Conservation (phyloP, 2,797 vertebrate species). For the Hippopotamyrus pictus region DNA sequence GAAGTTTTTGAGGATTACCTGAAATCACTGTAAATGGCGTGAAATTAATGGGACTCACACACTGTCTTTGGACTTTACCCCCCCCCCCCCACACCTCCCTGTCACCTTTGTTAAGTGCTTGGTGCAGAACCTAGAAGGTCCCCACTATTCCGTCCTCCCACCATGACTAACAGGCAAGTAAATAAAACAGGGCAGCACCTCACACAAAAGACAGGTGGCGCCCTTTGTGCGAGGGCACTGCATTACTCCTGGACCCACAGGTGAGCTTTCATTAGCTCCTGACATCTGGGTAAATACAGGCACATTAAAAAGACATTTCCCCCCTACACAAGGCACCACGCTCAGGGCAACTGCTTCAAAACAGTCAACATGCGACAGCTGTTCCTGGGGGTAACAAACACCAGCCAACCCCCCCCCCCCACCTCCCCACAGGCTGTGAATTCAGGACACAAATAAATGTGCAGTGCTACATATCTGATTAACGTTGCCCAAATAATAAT, state of each 20-base stretch:
- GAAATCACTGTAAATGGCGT: background rate
- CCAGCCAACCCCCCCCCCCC: conserved; percentile 13
- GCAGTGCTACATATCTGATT: background rate
- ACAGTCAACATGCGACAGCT: conserved; percentile 46
- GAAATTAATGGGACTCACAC: background rate
- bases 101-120: conserved; percentile 54
- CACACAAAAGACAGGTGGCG: conserved; percentile 29
- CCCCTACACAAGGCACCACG: conserved; percentile 24
- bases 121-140: conserved; percentile 52
- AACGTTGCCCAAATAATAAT: background rate
- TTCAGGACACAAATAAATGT: background rate
- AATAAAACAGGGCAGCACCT: conserved; percentile 18
- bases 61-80: background rate
- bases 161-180: conserved; percentile 24
- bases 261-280: conserved; percentile 18
- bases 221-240: conserved; percentile 39
- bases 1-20: background rate
- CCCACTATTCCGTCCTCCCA: conserved; percentile 29
- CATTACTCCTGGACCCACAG: conserved; percentile 35
- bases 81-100: no score
- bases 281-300: conserved; percentile 41
- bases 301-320: conserved; percentile 48
- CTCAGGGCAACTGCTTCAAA: conserved; percentile 23
- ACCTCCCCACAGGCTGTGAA: background rate
- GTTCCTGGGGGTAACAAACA: conserved; percentile 1